A percentile compares a stretch with the other conserved stretches of the same genome.
phyloP scores from a whole-genome alignment of 2,888 invertebrate genomes.

The Hypsopygia costalis region DNA sequence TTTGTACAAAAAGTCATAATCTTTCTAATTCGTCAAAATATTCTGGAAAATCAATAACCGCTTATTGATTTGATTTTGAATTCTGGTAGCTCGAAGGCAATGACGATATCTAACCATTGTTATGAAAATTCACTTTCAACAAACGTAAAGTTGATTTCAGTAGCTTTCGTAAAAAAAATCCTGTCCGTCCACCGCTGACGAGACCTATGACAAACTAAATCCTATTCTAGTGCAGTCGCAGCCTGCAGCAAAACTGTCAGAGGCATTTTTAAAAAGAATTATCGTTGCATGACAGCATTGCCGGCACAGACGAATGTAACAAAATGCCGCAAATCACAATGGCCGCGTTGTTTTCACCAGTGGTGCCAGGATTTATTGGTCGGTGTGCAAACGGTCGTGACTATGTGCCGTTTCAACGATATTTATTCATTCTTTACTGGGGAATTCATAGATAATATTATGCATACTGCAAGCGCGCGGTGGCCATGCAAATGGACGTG shows the following conservation, averaged over 20 bases:
- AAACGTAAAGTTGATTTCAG: slow-evolving; percentile 18
- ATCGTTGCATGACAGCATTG: slow-evolving; percentile 52
- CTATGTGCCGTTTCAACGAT: slow-evolving; percentile 30
- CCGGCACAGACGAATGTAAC: slow-evolving; percentile 36
- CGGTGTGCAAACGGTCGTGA: slow-evolving; percentile 29
- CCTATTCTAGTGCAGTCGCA: slow-evolving; percentile 43
- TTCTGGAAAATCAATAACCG: too few relatives aligned
- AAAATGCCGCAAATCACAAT: slow-evolving; percentile 50
- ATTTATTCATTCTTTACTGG: slow-evolving; percentile 29
- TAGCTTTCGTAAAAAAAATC: slow-evolving; percentile 26
- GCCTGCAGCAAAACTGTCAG: slow-evolving; percentile 48
- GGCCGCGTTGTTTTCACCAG: slow-evolving; percentile 35
- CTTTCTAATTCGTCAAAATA: too few relatives aligned
- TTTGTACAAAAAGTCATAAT: too few relatives aligned
- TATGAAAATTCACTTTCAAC: background rate
- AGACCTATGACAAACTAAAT: slow-evolving; percentile 57
- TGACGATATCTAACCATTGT: too few relatives aligned
- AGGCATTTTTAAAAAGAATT: slow-evolving; percentile 64
- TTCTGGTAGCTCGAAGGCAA: too few relatives aligned
- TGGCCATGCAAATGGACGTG: slow-evolving; percentile 1
- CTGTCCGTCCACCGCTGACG: slow-evolving; percentile 30
- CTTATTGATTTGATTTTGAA: too few relatives aligned
- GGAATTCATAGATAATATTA: slow-evolving; percentile 19
- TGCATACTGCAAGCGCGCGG: slow-evolving; percentile 8
- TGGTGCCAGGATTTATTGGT: slow-evolving; percentile 32